Evolutionary conservation across 2,113 vertebrate genomes (phyloP).

Genomic region (Lycaon pictus): DNA sequence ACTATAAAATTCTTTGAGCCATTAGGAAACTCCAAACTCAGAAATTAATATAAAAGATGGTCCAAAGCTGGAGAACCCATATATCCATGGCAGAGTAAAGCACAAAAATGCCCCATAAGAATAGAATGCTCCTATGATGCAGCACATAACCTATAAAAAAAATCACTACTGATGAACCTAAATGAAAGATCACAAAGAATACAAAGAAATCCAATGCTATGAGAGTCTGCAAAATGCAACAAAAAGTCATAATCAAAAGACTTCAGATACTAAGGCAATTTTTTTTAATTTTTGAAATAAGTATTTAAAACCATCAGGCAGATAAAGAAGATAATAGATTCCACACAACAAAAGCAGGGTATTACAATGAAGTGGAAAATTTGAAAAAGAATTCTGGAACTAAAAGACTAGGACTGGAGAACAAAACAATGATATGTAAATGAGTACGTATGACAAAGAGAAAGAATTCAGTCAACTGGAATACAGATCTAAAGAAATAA

Average conservation of each 20-base stretch:
- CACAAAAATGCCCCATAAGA: background rate
- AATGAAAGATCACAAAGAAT: background rate
- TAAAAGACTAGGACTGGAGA: background rate
- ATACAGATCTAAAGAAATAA: background rate
- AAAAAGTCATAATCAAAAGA: background rate
- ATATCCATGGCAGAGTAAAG: background rate
- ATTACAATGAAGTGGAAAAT: conserved; percentile 24
- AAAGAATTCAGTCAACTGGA: background rate
- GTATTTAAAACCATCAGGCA: background rate
- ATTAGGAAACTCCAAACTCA: conserved; percentile 5
- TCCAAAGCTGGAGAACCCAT: background rate
- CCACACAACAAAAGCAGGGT: background rate
- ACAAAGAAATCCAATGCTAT: background rate
- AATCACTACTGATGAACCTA: background rate
- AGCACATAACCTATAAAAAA: background rate
- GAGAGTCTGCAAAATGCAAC: background rate
- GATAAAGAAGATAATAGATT: background rate
- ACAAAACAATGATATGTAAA: background rate
- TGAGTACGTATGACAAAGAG: background rate
- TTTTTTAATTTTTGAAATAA: background rate
- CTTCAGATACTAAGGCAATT: background rate
- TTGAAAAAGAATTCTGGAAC: conserved; percentile 26
- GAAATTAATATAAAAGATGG: conserved; percentile 14
- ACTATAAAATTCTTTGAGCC: background rate
- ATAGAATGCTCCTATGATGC: background rate